phyloP scores from a whole-genome alignment of 2,113 vertebrate genomes.

The Butorides virescens region DNA sequence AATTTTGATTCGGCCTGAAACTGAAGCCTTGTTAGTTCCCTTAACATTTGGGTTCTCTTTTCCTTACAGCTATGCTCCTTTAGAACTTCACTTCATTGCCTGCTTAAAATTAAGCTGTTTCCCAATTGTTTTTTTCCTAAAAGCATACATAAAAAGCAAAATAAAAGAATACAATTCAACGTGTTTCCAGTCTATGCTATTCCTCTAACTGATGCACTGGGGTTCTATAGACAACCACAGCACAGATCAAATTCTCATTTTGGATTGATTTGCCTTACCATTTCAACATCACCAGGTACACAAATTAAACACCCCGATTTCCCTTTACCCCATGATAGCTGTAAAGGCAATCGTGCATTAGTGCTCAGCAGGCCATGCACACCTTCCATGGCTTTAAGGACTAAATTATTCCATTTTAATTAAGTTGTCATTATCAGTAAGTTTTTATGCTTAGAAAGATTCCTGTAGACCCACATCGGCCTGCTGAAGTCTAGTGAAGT shows the following conservation, averaged over 20 bases:
- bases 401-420: not conserved
- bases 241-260: not conserved
- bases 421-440: not conserved
- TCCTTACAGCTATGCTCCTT: not conserved
- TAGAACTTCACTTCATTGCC: not conserved
- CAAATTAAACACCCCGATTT: fast-evolving
- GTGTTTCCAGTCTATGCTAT: not conserved
- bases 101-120: not conserved
- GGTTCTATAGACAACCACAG: not conserved
- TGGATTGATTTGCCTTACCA: not conserved
- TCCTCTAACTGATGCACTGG: not conserved
- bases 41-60: not conserved
- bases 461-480: not conserved
- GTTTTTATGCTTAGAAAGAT: not conserved
- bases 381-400: not conserved
- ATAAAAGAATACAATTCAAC: not conserved
- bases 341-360: not conserved
- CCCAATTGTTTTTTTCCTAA: not conserved
- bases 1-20: not conserved
- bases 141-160: not conserved
- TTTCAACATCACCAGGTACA: not conserved
- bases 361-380: not conserved
- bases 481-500: not conserved
- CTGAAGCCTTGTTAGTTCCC: not conserved
- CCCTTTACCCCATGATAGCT: not conserved